Evolutionary conservation across 1,140 invertebrate species (phyloP), one percentile per base, ranked within the genome.

Genomic region (Drosophila hydei): DNA sequence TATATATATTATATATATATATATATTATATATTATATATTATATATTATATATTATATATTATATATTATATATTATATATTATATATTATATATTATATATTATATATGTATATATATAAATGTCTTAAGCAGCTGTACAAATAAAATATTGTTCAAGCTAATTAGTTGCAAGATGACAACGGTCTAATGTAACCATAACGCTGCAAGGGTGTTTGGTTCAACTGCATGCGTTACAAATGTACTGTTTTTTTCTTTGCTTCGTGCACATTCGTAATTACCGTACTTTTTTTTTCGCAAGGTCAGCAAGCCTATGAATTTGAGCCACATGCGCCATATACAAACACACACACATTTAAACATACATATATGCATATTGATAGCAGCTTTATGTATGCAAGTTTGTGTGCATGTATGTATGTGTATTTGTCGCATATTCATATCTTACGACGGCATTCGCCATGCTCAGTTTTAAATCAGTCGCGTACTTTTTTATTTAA

Each of bases 221-320:
- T 16, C 14, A 18, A 42, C 7, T 42, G 6, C 0, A 12, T 0
- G 19, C 38, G 14, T 33, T 3, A 8, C 9, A 11, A 11, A 42
- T 42, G 7, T 8, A 42, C n/a, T 38, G 36, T 14, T 43, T 45
- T 19, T 45, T 45, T 45, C 3, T 19, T 55, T 23, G 36, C 21
- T 25, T 42, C 16, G 38, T 21, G 27, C 51, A 36, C 40, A 43
- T n/a, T 38, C 42, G 33, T 25, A 36, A 27, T 65, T 47, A 21
- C 54, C n/a, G 30, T 51, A 51, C 36, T 16, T 38, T 16, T 60
- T 54, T 65, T n/a, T 42, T 42, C n/a, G 52, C 61, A 71, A 71
- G 52, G 61, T 65, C 61, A 71, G 61, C 45, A 51, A 55, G 33
- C 18, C 23, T 19, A 50, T 51, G 47, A 48, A 23, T 56, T 43